Percentiles rank a stretch among this genome's conserved stretches.
Conservation (phyloP, 1,140 invertebrate species). For the Lycorma delicatula region DNA sequence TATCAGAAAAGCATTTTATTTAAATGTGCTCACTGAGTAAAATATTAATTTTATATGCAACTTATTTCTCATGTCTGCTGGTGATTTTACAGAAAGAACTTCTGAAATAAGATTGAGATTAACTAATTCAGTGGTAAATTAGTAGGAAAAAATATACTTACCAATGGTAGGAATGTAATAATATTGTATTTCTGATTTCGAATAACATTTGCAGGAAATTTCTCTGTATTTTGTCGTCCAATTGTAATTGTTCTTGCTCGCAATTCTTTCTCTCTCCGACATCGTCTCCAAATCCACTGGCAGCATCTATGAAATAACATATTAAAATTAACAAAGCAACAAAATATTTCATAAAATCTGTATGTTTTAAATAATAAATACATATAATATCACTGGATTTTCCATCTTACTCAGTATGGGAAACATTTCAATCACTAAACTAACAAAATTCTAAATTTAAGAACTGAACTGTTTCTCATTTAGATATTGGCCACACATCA, state of each 20-base stretch:
- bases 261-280: slow-evolving; percentile 55
- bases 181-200: slow-evolving; percentile 99
- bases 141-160: slow-evolving; percentile 39
- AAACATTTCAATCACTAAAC: no score
- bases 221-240: slow-evolving; percentile 51
- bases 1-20: no score
- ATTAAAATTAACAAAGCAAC: no score
- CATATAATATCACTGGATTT: no score
- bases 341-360: no score
- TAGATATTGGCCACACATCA: no score
- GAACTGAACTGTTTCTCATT: no score
- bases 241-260: slow-evolving; percentile 55
- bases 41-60: neutral
- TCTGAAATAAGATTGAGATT: neutral
- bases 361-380: no score
- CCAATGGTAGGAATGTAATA: slow-evolving; percentile 94
- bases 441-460: no score
- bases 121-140: neutral
- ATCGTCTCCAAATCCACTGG: slow-evolving; percentile 54
- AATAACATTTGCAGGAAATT: slow-evolving; percentile 92
- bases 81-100: neutral
- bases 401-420: no score
- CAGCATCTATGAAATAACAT: slow-evolving; percentile 46
- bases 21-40: no score
- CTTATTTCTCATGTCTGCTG: neutral